Evolutionary conservation across 2,888 invertebrate species (phyloP), one percentile per base, ranked within the genome.

Genomic region (Pseudanteris insignis): DNA sequence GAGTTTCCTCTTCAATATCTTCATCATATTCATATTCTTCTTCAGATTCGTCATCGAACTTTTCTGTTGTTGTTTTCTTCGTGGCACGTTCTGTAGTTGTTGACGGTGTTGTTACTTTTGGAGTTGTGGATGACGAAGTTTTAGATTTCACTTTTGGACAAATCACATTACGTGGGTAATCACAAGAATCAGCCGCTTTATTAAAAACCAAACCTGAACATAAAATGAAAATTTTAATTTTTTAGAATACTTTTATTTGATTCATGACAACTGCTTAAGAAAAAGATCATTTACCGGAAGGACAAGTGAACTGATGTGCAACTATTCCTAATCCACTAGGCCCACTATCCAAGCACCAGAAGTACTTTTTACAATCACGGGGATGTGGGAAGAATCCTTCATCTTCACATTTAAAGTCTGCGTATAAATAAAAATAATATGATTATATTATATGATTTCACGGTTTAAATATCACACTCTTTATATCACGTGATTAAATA

Each of bases 311-410:
- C 75, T 91, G 91, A 82, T 95, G 93, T 0, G 93, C 94, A 2
- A 95, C 91, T 37, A 95, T 89, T 62, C 94, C 95, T 10, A 93
- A 84, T 72, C 93, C 91, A 0, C 94, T 91, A 0, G 94, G 90
- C 2, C 92, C 92, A 70, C 89, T 91, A 76, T 93, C 93, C 64
- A 95, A 82, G 75, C 95, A 95, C 94, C 95, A 95, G 82, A 92
- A 95, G 76, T 95, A 95, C 77, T 94, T 94, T 78, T 94, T 93
- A 80, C 95, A 95, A 79, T 95, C 94, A 28, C 91, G 86, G 0
- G 94, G 94, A 81, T 95, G 94, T 9, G 89, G 88, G 82, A 88
- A 95, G 83, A 95, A 95, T 1, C 95, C 95, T 83, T 95, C 95
- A 65, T 95, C 94, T 70, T 88, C 89, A 77, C 95, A 95, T 76